Evolutionary conservation across 2,797 vertebrate species (phyloP).

Genomic region (Pitangus sulphuratus): DNA sequence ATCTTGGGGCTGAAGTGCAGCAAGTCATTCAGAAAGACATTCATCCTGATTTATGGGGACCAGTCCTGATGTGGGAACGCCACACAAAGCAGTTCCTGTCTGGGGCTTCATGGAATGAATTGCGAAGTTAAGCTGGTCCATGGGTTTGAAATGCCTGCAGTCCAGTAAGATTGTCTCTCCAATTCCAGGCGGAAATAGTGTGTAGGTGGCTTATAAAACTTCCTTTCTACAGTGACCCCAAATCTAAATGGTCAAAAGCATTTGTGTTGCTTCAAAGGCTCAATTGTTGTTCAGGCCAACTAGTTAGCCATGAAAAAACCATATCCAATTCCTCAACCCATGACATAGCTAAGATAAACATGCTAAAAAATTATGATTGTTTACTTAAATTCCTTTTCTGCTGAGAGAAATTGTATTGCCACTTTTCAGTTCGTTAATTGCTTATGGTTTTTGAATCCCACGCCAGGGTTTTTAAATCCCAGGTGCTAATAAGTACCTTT

Average conservation of each 20-base stretch:
- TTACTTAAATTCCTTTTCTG: constrained; percentile 38
- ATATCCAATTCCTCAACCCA: constrained; percentile 58
- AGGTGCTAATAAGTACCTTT: not conserved
- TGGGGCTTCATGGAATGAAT: not conserved
- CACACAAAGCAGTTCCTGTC: constrained; percentile 54
- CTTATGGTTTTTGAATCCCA: not conserved
- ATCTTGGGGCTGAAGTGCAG: not conserved
- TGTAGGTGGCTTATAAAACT: constrained; percentile 73
- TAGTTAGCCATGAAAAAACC: constrained; percentile 58
- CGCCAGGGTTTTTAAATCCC: not conserved
- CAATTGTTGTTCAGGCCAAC: constrained; percentile 71
- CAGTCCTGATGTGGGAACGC: not conserved
- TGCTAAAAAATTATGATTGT: constrained; percentile 45
- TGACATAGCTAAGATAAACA: constrained; percentile 70
- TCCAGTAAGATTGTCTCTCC: constrained; percentile 45
- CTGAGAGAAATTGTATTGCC: not conserved
- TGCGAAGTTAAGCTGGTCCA: constrained; percentile 29
- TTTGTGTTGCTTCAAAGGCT: constrained; percentile 71
- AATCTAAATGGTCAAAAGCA: constrained; percentile 69
- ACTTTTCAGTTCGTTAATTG: not conserved
- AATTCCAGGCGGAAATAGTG: constrained; percentile 45
- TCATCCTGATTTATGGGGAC: constrained; percentile 35
- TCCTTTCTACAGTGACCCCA: constrained; percentile 73
- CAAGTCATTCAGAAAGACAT: constrained; percentile 34
- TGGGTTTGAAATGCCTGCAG: constrained; percentile 40